Percentiles rank a stretch among this genome's conserved stretches.
Conservation (phyloP, 2,888 invertebrate genomes). For the Esperia sulphurella region DNA sequence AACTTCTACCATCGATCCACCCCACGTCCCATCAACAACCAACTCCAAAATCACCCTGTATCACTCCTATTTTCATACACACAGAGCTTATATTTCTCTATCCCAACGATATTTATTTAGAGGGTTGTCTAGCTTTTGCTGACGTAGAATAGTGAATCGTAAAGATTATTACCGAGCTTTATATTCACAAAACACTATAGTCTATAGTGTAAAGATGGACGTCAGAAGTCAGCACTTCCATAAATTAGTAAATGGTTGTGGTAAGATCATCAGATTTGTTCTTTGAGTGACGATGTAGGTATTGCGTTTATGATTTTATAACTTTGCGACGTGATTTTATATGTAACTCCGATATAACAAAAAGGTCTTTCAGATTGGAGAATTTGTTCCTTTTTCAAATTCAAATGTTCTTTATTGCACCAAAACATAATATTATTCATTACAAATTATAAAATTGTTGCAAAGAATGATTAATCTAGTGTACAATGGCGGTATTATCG, state of each 20-base stretch:
- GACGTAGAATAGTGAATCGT: constrained; percentile 37
- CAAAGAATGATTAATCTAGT: too few species aligned
- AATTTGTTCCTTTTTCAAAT: too few species aligned
- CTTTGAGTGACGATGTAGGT: neutral
- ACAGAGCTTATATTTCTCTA: constrained; percentile 33
- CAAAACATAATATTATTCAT: too few species aligned
- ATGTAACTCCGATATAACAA: neutral
- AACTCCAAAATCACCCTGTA: constrained; percentile 24
- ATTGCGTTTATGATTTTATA: neutral
- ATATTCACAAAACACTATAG: constrained; percentile 15
- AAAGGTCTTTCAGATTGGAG: neutral
- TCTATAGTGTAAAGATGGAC: constrained; percentile 12
- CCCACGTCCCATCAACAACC: constrained; percentile 28
- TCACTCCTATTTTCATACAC: constrained; percentile 1
- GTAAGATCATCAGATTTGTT: constrained; percentile 4
- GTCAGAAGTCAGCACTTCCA: constrained; percentile 8
- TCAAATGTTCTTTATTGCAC: too few species aligned
- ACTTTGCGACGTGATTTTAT: neutral
- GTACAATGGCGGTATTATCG: too few species aligned
- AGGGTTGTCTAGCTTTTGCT: constrained; percentile 28
- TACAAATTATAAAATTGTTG: too few species aligned
- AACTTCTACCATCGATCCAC: constrained; percentile 64
- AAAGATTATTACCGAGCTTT: constrained; percentile 47
- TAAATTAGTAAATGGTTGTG: constrained; percentile 10
- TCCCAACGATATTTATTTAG: constrained; percentile 4